A percentile compares a stretch with the other conserved stretches of the same genome.
These are phyloP conservation scores for Tor tambroides DNA, from an alignment of 2,113 vertebrate genomes.

Conservation along the genomic window DNA sequence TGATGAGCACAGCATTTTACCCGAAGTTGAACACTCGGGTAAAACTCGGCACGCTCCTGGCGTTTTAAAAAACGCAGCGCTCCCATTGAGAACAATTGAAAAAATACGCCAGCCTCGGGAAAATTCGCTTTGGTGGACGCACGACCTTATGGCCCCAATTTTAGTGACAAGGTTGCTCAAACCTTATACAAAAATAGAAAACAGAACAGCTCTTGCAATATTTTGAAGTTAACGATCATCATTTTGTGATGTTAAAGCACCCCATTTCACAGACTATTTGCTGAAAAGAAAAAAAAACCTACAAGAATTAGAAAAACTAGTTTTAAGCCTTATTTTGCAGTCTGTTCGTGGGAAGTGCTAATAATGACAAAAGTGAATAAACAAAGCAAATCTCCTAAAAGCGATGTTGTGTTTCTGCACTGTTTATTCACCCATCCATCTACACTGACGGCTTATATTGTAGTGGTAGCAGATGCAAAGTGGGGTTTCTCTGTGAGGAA, in stretches of 20 bases:
- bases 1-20: no score
- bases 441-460: slow-evolving; percentile 42
- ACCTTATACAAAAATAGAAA: background rate
- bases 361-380: slow-evolving; percentile 13
- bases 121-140: no score
- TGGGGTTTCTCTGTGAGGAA: slow-evolving; percentile 34
- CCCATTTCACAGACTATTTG: background rate
- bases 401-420: slow-evolving; percentile 4
- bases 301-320: background rate
- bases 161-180: background rate
- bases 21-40: no score
- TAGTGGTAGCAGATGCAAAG: slow-evolving; percentile 1
- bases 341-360: background rate
- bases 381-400: background rate
- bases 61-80: no score
- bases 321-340: background rate
- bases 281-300: background rate
- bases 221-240: background rate
- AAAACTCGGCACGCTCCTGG: no score
- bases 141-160: background rate
- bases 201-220: background rate
- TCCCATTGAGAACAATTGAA: no score
- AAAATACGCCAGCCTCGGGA: no score
- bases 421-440: slow-evolving; percentile 17
- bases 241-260: background rate